phyloP scores from a whole-genome alignment of 2,797 vertebrate genomes.

The Rhynchonycteris naso region DNA sequence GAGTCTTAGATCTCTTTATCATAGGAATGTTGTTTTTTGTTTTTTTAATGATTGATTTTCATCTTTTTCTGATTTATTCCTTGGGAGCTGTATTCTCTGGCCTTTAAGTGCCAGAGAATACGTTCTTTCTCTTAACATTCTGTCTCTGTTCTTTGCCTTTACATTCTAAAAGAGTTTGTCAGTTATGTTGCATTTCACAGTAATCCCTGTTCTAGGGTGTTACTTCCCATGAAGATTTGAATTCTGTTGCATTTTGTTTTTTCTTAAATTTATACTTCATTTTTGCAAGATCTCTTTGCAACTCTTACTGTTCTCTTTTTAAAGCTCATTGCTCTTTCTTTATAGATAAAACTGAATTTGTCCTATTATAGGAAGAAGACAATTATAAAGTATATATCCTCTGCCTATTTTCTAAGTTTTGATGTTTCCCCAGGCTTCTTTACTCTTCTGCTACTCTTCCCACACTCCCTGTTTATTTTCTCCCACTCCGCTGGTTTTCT shows the following conservation, averaged over 20 bases:
- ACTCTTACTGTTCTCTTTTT: background rate
- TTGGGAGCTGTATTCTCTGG: background rate
- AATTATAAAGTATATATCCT: background rate
- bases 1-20: background rate
- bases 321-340: constrained; percentile 6
- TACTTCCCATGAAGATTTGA: constrained; percentile 20
- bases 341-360: background rate
- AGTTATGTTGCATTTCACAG: constrained; percentile 9
- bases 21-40: background rate
- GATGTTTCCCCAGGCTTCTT: background rate
- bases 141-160: background rate
- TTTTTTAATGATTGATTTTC: background rate
- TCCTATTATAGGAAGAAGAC: background rate
- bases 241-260: constrained; percentile 1
- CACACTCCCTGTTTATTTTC: background rate
- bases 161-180: background rate
- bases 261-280: constrained; percentile 4
- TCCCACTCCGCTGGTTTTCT: background rate
- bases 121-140: background rate
- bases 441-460: background rate
- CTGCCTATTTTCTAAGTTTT: background rate
- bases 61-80: constrained; percentile 8
- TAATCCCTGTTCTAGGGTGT: background rate
- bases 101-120: background rate
- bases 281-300: background rate